Base-by-base conservation (phyloP, 1,140 invertebrate species). In the Laupala kohalensis region DNA sequence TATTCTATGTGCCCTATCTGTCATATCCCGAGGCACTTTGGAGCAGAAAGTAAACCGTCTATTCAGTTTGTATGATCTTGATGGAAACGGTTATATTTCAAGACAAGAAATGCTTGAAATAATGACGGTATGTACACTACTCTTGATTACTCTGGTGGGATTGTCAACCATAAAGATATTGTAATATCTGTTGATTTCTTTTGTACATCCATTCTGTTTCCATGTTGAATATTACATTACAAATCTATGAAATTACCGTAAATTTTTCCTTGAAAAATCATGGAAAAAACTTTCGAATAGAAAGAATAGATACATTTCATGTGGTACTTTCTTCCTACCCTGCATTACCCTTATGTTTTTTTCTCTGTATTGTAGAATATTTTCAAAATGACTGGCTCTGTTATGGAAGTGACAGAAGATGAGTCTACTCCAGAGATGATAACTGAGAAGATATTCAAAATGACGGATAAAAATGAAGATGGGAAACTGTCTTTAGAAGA, bases 321-420 rank as follows among this genome's bases (percentile, higher is more conserved):
- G n/a, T n/a, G 23, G 15, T 65, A 24, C 13, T 23, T 64, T 12
- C 25, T 24, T 4, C 63, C 13, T 5, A 23, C 19, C 4, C 15
- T 5, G 6, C 5, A 13, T 6, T 24, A 64, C 63, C n/a, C 5
- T 6, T 5, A 5, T 23, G 4, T 64, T n/a, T n/a, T 23, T 64
- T 6, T n/a, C 2, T 15, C 25, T 6, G 3, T 69, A n/a, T 62
- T 78, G 25, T 82, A 98, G 96, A 96, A 96, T 72, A 99, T 99
- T 77, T 98, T 98, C 84, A 98, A 98, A 86, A 98, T 99, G 96
- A 95, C 98, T 24, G 96, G 96, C 9, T 95, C 94, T 2, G 95
- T 98, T 13, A 98, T 98, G 95, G 97, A 98, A 83, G 97, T 98
- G 95, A 95, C 96, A 0, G 96, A 98, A 79, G 96, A 98, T 80